Conservation (phyloP, 2,113 vertebrate species). For the Mesoclemmys tuberculata region DNA sequence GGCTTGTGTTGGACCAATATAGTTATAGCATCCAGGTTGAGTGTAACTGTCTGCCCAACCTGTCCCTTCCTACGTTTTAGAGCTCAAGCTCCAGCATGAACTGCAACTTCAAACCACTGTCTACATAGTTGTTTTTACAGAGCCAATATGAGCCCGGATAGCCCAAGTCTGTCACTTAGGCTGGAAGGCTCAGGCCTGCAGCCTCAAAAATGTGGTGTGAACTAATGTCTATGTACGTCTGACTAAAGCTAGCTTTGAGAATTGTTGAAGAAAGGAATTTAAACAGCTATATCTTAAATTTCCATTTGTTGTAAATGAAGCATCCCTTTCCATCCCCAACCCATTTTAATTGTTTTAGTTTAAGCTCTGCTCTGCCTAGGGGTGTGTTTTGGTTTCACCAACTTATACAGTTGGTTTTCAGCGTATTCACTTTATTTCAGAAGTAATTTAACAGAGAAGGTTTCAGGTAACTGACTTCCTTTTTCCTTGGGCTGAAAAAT, state of each 20-base stretch:
- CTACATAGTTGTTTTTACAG: background rate
- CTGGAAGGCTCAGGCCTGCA: no score
- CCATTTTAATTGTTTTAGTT: background rate
- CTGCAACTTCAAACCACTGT: background rate
- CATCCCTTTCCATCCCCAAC: background rate
- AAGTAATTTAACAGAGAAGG: background rate
- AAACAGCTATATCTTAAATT: background rate
- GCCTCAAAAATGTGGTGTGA: background rate
- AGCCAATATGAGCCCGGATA: background rate
- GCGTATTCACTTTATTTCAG: background rate
- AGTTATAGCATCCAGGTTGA: background rate
- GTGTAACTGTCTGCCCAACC: background rate
- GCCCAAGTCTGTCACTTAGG: background rate
- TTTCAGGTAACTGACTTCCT: rapidly evolving
- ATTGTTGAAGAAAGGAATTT: background rate
- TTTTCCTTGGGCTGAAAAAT: background rate
- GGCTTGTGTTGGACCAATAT: background rate
- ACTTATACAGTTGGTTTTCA: background rate
- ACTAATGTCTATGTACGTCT: background rate
- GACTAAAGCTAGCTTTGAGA: background rate
- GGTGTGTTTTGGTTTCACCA: background rate
- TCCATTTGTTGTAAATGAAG: background rate
- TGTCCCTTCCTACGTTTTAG: background rate
- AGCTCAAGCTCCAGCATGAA: background rate
- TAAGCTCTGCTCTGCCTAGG: background rate